Percentiles rank a stretch among this genome's conserved stretches.
Evolutionary conservation across 1,140 invertebrate species (phyloP).

Genomic region (Hyphantria cunea): DNA sequence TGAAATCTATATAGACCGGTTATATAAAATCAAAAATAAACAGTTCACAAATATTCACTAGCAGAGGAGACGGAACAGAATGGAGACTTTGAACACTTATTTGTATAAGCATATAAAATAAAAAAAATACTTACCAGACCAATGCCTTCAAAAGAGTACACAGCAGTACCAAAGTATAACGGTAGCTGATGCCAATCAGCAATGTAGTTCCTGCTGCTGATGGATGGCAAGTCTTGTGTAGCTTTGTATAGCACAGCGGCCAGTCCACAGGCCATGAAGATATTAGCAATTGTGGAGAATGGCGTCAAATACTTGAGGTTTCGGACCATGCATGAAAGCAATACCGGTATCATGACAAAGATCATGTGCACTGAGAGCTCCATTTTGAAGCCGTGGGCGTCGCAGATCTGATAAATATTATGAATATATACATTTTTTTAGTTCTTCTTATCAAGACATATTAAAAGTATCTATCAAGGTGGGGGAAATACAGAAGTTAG

Average conservation of each 20-base stretch:
- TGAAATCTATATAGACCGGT: too few species aligned
- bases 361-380: slow-evolving; percentile 87
- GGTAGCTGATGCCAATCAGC: slow-evolving; percentile 84
- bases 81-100: too few species aligned
- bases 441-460: neutral
- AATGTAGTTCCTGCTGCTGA: slow-evolving; percentile 80
- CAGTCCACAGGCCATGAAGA: slow-evolving; percentile 86
- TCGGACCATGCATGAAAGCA: slow-evolving; percentile 88
- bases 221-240: slow-evolving; percentile 84
- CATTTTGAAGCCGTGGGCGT: slow-evolving; percentile 83
- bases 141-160: slow-evolving; percentile 92
- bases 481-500: too few species aligned
- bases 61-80: too few species aligned
- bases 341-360: slow-evolving; percentile 86
- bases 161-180: slow-evolving; percentile 89
- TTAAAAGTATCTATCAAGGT: too few species aligned
- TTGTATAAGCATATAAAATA: neutral
- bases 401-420: slow-evolving; percentile 83
- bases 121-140: slow-evolving; percentile 83
- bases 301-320: slow-evolving; percentile 89
- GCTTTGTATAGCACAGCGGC: slow-evolving; percentile 88
- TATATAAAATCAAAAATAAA: too few species aligned
- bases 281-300: slow-evolving; percentile 87
- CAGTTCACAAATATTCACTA: too few species aligned
- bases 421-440: neutral